phyloP scores from a whole-genome alignment of 2,888 invertebrate genomes.

The Aspidapion aeneum region DNA sequence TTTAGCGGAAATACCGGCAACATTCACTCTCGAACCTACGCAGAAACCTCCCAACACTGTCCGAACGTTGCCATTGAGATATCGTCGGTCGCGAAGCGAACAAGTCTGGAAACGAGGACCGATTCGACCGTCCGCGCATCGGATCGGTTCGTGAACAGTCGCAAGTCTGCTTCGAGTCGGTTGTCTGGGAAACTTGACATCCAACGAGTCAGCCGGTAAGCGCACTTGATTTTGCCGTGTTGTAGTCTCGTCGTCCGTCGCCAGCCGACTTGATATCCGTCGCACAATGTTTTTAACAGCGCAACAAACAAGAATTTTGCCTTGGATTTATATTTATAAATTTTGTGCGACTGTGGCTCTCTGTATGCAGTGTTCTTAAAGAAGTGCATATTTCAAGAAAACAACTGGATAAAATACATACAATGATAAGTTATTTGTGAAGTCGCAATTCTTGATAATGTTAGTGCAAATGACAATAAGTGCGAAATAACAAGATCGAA shows the following conservation, averaged over 20 bases:
- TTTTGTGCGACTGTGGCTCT: neutral
- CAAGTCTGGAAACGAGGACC: constrained; percentile 7
- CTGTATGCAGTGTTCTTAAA: neutral
- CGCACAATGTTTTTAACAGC: neutral
- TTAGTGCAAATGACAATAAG: no score
- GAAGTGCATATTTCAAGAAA: neutral
- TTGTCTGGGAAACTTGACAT: constrained; percentile 21
- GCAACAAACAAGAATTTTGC: neutral
- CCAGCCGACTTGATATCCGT: neutral
- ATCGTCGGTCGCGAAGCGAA: constrained; percentile 36
- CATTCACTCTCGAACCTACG: neutral
- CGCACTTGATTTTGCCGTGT: constrained; percentile 21
- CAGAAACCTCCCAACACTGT: neutral
- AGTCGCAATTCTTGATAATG: no score
- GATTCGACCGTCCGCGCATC: neutral
- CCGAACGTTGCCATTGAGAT: constrained; percentile 43
- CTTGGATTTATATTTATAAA: constrained; percentile 15
- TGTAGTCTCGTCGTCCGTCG: constrained; percentile 7
- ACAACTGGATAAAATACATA: neutral
- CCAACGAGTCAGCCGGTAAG: constrained; percentile 10
- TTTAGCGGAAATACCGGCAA: neutral
- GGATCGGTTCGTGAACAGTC: neutral
- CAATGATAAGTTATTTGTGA: no score
- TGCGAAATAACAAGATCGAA: no score
- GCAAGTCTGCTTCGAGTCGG: constrained; percentile 9